These are phyloP conservation scores for Zophobas atratus DNA, from an alignment of 1,140 invertebrate genomes.

Conservation along the genomic window DNA sequence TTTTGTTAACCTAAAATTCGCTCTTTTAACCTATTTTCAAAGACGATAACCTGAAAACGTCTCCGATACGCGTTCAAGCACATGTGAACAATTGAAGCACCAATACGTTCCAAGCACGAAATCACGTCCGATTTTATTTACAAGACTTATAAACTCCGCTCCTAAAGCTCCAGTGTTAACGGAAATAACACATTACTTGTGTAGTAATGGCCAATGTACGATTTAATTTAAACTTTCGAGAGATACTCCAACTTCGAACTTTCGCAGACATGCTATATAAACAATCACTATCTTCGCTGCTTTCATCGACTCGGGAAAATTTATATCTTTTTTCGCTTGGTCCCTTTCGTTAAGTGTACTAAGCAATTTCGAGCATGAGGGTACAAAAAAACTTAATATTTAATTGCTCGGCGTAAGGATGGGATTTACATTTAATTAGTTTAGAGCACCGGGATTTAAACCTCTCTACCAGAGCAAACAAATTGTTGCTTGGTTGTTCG, in stretches of 20 bases:
- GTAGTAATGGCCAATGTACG: slow-evolving; percentile 29
- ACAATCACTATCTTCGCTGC: slow-evolving; percentile 19
- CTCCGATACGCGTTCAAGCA: too few relatives aligned
- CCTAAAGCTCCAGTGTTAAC: slow-evolving; percentile 11
- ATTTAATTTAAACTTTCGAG: slow-evolving; percentile 34
- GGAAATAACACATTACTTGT: slow-evolving; percentile 35
- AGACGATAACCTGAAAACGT: too few relatives aligned
- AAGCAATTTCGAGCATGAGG: not conserved
- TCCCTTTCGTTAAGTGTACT: not conserved
- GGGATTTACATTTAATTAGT: slow-evolving; percentile 37
- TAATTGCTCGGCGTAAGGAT: slow-evolving; percentile 2
- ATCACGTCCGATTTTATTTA: slow-evolving; percentile 12
- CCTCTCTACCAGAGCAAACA: slow-evolving; percentile 16
- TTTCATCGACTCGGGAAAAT: slow-evolving; percentile 20
- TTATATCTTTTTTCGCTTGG: slow-evolving; percentile 10
- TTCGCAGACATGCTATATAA: slow-evolving; percentile 28
- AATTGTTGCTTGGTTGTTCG: slow-evolving; percentile 25
- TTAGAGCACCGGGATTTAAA: slow-evolving; percentile 9
- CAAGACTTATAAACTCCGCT: not conserved
- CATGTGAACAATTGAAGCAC: too few relatives aligned
- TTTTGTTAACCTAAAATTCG: too few relatives aligned
- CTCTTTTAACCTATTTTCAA: too few relatives aligned
- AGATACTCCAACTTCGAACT: slow-evolving; percentile 33
- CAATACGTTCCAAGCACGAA: not conserved
- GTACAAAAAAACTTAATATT: slow-evolving; percentile 30